phyloP scores from a whole-genome alignment of 1,140 invertebrate genomes.

The Brevipalpus yothersi region DNA sequence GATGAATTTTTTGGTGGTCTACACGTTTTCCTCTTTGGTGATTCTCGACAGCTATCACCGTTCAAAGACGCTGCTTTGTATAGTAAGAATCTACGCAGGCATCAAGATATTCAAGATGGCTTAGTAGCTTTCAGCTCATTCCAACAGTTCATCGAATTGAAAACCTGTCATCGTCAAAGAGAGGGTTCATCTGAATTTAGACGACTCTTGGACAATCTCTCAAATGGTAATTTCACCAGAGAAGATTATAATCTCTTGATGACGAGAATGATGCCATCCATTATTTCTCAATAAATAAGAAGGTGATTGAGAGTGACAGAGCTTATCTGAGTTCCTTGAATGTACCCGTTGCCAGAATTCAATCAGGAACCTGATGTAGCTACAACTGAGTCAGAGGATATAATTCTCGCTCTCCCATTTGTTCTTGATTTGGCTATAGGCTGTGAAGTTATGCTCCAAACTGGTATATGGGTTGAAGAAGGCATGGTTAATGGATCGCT shows the following conservation, averaged over 20 bases:
- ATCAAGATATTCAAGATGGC: too few relatives aligned
- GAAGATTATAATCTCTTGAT: background rate
- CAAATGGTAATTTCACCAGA: background rate
- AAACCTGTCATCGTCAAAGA: too few relatives aligned
- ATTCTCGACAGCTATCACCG: too few relatives aligned
- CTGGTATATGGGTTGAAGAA: background rate
- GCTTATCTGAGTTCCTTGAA: background rate
- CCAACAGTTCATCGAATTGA: too few relatives aligned
- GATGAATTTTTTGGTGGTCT: too few relatives aligned
- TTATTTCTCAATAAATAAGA: too few relatives aligned
- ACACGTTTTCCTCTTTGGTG: too few relatives aligned
- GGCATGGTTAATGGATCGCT: background rate
- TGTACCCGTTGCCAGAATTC: too few relatives aligned
- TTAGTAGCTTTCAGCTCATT: too few relatives aligned
- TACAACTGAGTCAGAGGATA: background rate
- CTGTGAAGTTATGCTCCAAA: background rate
- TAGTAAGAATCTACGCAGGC: too few relatives aligned
- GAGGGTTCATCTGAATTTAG: too few relatives aligned
- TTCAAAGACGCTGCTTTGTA: too few relatives aligned
- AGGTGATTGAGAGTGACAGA: background rate
- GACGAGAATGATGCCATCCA: background rate
- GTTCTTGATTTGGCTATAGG: background rate
- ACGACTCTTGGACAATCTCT: background rate
- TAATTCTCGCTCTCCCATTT: background rate
- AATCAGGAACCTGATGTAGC: background rate